Conservation (phyloP, 1,140 invertebrate genomes). For the Phthorimaea operculella region DNA sequence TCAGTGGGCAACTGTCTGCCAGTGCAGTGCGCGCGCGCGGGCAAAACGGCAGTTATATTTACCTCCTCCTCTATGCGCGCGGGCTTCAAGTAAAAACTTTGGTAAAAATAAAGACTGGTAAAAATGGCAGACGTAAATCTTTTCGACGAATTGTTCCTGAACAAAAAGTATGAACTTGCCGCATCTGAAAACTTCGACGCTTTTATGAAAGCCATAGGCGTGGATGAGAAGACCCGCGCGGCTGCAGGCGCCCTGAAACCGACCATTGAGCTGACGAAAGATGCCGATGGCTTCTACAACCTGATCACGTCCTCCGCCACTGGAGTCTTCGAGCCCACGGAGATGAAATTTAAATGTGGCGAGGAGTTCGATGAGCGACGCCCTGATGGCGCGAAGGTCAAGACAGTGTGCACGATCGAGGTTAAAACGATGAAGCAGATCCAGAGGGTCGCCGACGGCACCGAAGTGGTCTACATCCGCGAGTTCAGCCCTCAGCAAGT, state of each 20-base stretch:
- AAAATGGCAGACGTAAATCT: not conserved
- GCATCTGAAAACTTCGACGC: slow-evolving; percentile 84
- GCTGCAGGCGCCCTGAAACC: slow-evolving; percentile 78
- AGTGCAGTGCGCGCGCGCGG: too few relatives aligned
- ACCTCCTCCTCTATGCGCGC: too few relatives aligned
- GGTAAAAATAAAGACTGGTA: not conserved
- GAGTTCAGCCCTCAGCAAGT: slow-evolving; percentile 77
- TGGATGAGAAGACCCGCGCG: slow-evolving; percentile 78
- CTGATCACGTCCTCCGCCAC: slow-evolving; percentile 77
- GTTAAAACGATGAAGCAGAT: slow-evolving; percentile 77
- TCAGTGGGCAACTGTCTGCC: too few relatives aligned
- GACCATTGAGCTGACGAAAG: slow-evolving; percentile 74
- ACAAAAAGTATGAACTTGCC: slow-evolving; percentile 72
- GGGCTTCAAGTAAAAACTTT: too few relatives aligned
- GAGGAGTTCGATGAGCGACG: slow-evolving; percentile 87
- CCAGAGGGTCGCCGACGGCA: slow-evolving; percentile 71
- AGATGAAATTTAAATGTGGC: slow-evolving; percentile 82
- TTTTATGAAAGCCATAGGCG: slow-evolving; percentile 84
- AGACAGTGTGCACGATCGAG: slow-evolving; percentile 73
- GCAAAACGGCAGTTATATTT: too few relatives aligned
- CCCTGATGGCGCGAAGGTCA: slow-evolving; percentile 82
- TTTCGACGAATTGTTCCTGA: slow-evolving; percentile 12
- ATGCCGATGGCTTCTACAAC: slow-evolving; percentile 72
- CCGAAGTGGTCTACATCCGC: slow-evolving; percentile 71
- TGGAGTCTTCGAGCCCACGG: slow-evolving; percentile 79